Base-by-base conservation (phyloP, 2,113 vertebrate genomes). In the Chionis minor region DNA sequence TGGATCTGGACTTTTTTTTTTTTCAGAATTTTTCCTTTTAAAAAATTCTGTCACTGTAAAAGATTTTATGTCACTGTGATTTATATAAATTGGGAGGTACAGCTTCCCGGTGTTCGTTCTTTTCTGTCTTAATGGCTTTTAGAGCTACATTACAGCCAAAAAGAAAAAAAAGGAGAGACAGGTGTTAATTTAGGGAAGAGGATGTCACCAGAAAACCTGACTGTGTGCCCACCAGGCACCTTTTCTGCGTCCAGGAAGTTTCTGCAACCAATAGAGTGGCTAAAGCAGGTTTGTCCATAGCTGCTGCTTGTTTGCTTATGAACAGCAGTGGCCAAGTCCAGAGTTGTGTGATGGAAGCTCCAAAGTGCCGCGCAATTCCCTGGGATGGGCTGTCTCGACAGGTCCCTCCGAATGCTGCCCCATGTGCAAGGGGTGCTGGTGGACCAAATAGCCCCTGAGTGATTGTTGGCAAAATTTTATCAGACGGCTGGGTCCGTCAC, bases 401-500 rank as follows among this genome's bases (percentile, higher is more conserved):
- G 19, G 14, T 63, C 67, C 2, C 2, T 35, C 49, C 2, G 4
- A 56, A 40, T 1, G 7, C 49, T 69, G 52, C 9, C 14, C 23
- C 1, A 0, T 4, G 10, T 38, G 14, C n/a, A 11, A 47, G 44
- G n/a, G 15, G 12, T 15, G 14, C 20, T 44, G n/a, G 17, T 33
- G 18, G 45, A 28, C 12, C 33, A 70, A 81, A 45, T 10, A 54
- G 2, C n/a, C 35, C 33, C 73, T 28, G 51, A 18, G 33, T 18
- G 38, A 32, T 14, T 14, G 9, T 19, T 14, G 30, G 2, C 6
- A 5, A 75, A 16, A 91, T 35, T 72, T 75, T 9, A 59, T 81
- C 2, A 0, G 26, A 8, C 0, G 0, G 4, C 21, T 26, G 42
- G 3, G 16, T 62, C 51, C 52, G 10, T 63, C 89, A 44, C 30